Evolutionary conservation across 2,113 vertebrate genomes (phyloP).

Genomic region (Deroptyus accipitrinus): DNA sequence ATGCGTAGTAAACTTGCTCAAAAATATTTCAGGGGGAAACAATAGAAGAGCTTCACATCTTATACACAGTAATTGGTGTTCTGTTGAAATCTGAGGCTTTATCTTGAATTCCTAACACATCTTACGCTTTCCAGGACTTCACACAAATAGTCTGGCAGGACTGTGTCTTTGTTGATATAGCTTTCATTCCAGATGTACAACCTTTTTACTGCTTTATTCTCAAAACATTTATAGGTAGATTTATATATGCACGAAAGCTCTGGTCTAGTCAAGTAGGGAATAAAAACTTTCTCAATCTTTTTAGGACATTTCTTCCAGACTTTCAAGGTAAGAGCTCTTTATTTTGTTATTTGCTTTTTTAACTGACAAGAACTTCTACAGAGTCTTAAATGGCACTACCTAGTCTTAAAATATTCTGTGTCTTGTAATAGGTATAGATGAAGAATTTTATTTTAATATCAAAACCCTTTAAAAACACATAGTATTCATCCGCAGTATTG

Average conservation of each 20-base stretch:
- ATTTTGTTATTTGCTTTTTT: not conserved
- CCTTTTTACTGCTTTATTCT: not conserved
- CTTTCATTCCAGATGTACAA: not conserved
- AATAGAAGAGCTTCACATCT: not conserved
- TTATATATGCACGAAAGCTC: not conserved
- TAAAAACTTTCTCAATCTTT: not conserved
- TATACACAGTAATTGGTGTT: slow-evolving; percentile 7
- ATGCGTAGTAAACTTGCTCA: not conserved
- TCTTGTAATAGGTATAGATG: not conserved
- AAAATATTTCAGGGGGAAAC: not conserved
- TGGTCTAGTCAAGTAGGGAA: not conserved
- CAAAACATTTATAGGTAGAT: not conserved
- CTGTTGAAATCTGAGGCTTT: not conserved
- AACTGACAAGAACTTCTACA: not conserved
- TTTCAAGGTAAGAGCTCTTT: not conserved
- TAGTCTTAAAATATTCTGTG: not conserved
- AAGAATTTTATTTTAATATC: not conserved
- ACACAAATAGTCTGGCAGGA: not conserved
- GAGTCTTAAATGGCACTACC: not conserved
- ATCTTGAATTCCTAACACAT: not conserved
- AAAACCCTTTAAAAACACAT: not conserved
- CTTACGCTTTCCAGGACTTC: not conserved
- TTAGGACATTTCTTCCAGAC: not conserved
- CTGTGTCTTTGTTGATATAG: not conserved
- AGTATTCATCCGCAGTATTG: not conserved